phyloP scores from a whole-genome alignment of 2,888 invertebrate genomes.

The Orthosia cruda region DNA sequence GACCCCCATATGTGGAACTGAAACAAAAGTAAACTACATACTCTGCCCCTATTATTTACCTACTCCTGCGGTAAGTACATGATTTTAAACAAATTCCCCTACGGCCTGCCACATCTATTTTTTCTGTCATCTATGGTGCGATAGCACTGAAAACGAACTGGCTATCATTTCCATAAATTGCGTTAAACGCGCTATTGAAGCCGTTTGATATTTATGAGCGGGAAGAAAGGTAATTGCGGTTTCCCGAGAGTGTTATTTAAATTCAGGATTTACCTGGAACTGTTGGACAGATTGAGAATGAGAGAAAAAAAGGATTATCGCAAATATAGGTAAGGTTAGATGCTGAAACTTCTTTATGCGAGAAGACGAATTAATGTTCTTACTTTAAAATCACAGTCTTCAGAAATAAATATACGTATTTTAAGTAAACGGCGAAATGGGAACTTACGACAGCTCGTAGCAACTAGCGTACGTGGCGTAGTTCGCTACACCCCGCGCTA shows the following conservation, averaged over 20 bases:
- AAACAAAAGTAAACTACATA: too few relatives aligned
- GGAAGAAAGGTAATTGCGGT: constrained; percentile 18
- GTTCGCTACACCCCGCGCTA: neutral
- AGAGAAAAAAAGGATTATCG: too few relatives aligned
- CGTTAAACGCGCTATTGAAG: constrained; percentile 20
- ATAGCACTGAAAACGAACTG: constrained; percentile 18
- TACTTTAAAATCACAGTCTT: too few relatives aligned
- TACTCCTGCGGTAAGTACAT: too few relatives aligned
- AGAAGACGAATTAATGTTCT: too few relatives aligned
- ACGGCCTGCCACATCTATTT: neutral
- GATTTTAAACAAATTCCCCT: neutral
- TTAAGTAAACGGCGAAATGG: too few relatives aligned
- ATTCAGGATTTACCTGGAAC: neutral
- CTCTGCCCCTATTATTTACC: too few relatives aligned
- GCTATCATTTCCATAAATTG: constrained; percentile 41
- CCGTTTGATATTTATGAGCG: constrained; percentile 44
- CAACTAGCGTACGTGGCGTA: neutral
- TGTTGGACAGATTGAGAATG: neutral
- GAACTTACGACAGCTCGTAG: too few relatives aligned
- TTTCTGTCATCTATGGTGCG: neutral
- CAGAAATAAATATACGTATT: too few relatives aligned
- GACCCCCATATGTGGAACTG: too few relatives aligned
- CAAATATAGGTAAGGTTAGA: too few relatives aligned
- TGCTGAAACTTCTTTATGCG: too few relatives aligned
- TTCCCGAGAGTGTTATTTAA: constrained; percentile 7